Conservation (phyloP, 1,140 invertebrate genomes). For the Drosophila parvula region DNA sequence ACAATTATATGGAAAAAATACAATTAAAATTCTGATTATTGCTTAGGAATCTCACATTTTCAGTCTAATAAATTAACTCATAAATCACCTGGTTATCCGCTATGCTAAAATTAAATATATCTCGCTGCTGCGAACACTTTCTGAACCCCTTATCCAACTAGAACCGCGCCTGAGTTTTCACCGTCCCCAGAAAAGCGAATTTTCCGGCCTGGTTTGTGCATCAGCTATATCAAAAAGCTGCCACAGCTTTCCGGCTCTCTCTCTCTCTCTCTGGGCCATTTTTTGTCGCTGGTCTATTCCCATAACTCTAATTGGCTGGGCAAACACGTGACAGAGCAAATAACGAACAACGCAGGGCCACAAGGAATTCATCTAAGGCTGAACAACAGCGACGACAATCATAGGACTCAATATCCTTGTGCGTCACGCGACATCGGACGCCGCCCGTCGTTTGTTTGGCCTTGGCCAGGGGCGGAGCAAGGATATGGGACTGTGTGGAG, state of each 20-base stretch:
- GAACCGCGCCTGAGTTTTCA: constrained; percentile 2
- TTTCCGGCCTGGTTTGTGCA: constrained; percentile 30
- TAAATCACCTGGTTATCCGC: too few species aligned
- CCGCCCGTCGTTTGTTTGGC: constrained; percentile 62
- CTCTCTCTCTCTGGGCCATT: neutral
- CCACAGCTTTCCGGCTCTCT: constrained; percentile 30
- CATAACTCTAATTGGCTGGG: constrained; percentile 63
- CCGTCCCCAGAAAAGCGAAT: neutral
- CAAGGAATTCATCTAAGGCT: constrained; percentile 48
- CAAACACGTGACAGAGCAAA: constrained; percentile 63
- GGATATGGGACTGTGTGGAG: constrained; percentile 4
- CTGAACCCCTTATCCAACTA: neutral
- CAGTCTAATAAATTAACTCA: too few species aligned
- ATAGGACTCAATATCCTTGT: constrained; percentile 68
- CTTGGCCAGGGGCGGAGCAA: constrained; percentile 55
- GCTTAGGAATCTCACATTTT: too few species aligned
- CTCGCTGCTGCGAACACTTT: too few species aligned
- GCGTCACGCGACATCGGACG: constrained; percentile 73
- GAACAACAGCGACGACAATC: constrained; percentile 34
- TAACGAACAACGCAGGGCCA: constrained; percentile 8
- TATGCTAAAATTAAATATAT: neutral
- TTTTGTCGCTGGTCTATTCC: constrained; percentile 8
- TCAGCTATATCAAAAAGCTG: constrained; percentile 45
- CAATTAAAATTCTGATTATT: neutral
- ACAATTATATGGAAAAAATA: constrained; percentile 1